Evolutionary conservation across 2,113 vertebrate genomes (phyloP).

Genomic region (Rattus rattus): DNA sequence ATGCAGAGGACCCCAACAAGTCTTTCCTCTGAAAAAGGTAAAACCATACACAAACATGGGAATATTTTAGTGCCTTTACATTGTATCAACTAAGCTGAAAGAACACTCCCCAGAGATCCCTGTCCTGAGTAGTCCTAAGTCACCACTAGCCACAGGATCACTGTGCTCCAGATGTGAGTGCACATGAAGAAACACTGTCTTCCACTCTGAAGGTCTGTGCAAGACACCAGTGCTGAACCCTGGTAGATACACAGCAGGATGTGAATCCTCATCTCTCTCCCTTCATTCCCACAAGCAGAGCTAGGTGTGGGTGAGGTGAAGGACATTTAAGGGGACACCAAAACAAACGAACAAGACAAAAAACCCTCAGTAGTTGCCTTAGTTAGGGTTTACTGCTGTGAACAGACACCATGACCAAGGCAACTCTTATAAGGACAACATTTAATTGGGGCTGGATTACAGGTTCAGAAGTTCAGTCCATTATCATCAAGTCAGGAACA

Average conservation of each 20-base stretch:
- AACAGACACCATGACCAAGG: no score
- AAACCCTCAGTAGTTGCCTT: neutral
- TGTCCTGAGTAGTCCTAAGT: neutral
- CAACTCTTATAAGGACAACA: no score
- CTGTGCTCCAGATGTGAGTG: neutral
- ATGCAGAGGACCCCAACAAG: neutral
- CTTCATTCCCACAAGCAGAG: neutral
- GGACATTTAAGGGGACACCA: neutral
- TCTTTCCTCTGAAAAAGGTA: no score
- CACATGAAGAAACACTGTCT: neutral
- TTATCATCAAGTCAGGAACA: no score
- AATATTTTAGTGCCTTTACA: neutral
- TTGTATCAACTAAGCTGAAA: neutral
- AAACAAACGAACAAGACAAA: neutral
- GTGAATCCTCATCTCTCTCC: accelerated
- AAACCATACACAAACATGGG: neutral
- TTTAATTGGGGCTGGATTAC: no score
- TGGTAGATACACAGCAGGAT: accelerated
- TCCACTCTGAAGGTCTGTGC: neutral
- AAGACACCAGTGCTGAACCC: accelerated
- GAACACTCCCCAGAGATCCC: accelerated
- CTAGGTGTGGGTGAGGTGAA: no score
- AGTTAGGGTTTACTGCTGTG: no score
- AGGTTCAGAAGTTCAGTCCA: no score
- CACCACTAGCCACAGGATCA: neutral